Conservation (phyloP, 2,888 invertebrate genomes). For the Oxystoma pomonae region DNA sequence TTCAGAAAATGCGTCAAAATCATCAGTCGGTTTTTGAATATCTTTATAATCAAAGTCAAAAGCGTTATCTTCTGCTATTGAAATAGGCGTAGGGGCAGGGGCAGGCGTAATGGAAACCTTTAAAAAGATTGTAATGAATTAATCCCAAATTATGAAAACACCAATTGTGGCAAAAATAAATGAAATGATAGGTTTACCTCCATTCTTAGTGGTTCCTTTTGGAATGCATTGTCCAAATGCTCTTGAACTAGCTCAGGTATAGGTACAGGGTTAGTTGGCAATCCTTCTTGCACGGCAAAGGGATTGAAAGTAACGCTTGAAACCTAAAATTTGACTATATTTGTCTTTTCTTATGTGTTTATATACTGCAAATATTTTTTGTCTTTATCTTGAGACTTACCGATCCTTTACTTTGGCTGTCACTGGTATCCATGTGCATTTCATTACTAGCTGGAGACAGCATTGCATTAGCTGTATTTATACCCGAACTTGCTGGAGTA, state of each 20-base stretch:
- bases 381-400: no score
- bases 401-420: conserved; percentile 46
- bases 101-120: conserved; percentile 31
- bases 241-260: conserved; percentile 26
- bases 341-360: no score
- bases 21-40: conserved; percentile 45
- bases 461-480: conserved; percentile 13
- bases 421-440: conserved; percentile 46
- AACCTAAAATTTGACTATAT: conserved; percentile 15
- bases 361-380: no score
- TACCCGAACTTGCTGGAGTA: conserved; percentile 14
- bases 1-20: conserved; percentile 85
- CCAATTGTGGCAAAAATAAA: no score
- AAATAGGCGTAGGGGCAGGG: conserved; percentile 23
- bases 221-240: conserved; percentile 26
- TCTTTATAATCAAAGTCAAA: conserved; percentile 23
- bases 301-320: conserved; percentile 51
- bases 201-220: conserved; percentile 21
- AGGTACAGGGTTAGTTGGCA: conserved; percentile 15
- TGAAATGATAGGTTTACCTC: conserved; percentile 16
- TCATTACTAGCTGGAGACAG: conserved; percentile 42
- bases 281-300: conserved; percentile 43
- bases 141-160: no score
- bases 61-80: conserved; percentile 18
- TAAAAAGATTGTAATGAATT: no score